Evolutionary conservation across 2,888 invertebrate species (phyloP).

Genomic region (Leptinotarsa juncta): DNA sequence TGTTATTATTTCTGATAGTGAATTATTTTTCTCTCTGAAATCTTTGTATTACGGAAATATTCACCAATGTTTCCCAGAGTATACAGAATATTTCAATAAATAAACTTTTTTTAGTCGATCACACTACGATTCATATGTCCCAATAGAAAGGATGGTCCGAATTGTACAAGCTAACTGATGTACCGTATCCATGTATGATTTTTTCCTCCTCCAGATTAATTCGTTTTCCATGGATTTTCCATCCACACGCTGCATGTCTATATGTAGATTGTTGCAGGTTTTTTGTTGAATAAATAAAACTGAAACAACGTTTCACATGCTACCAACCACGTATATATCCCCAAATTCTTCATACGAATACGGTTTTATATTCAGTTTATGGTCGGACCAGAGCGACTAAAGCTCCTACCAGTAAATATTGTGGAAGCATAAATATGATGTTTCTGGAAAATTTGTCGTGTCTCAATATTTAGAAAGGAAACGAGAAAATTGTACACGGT

Average conservation of each 20-base stretch:
- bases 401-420: constrained; percentile 18
- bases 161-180: constrained; percentile 5
- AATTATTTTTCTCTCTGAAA: no score
- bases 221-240: constrained; percentile 21
- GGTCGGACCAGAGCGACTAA: constrained; percentile 1
- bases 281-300: constrained; percentile 30
- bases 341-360: constrained; percentile 1
- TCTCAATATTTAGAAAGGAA: constrained; percentile 39
- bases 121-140: not conserved
- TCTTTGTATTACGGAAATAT: no score
- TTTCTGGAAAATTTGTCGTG: constrained; percentile 29
- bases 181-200: constrained; percentile 3
- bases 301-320: constrained; percentile 18
- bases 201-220: constrained; percentile 14
- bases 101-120: not conserved
- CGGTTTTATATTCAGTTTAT: constrained; percentile 19
- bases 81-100: no score
- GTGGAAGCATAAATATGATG: constrained; percentile 20
- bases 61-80: no score
- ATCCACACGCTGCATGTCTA: constrained; percentile 25
- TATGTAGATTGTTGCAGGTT: constrained; percentile 31
- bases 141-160: not conserved
- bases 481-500: constrained; percentile 32
- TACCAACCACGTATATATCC: constrained; percentile 16
- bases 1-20: no score